Conservation (phyloP, 2,797 vertebrate species). For the Phoebastria nigripes region DNA sequence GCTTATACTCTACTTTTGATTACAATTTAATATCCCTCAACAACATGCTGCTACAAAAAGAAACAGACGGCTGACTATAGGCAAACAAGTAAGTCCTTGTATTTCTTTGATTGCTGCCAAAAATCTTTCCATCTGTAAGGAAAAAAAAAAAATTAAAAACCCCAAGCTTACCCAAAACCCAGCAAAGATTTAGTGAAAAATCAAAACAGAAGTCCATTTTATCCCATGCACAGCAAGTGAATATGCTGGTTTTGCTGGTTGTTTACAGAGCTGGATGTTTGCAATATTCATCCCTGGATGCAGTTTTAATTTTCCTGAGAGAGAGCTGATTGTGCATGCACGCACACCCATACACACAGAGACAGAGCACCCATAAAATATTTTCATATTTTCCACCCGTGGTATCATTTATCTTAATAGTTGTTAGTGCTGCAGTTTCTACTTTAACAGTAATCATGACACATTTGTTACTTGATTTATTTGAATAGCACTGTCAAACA, state of each 20-base stretch:
- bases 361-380: slow-evolving; percentile 27
- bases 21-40: background rate
- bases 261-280: background rate
- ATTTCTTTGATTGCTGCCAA: background rate
- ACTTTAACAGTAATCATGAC: slow-evolving; percentile 56
- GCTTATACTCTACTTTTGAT: background rate
- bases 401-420: slow-evolving; percentile 46
- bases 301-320: slow-evolving; percentile 28
- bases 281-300: background rate
- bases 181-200: background rate
- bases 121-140: background rate
- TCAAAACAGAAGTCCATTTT: background rate
- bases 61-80: background rate
- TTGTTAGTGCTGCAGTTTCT: slow-evolving; percentile 29
- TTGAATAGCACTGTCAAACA: slow-evolving; percentile 53
- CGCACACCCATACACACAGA: background rate
- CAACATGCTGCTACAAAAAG: background rate
- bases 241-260: background rate
- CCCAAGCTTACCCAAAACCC: background rate
- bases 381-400: background rate
- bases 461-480: slow-evolving; percentile 60
- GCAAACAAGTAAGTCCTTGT: background rate
- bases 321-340: background rate
- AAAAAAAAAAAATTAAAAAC: background rate
- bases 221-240: background rate